Base-by-base conservation (phyloP, 2,113 vertebrate species). In the Rhipidura dahli region DNA sequence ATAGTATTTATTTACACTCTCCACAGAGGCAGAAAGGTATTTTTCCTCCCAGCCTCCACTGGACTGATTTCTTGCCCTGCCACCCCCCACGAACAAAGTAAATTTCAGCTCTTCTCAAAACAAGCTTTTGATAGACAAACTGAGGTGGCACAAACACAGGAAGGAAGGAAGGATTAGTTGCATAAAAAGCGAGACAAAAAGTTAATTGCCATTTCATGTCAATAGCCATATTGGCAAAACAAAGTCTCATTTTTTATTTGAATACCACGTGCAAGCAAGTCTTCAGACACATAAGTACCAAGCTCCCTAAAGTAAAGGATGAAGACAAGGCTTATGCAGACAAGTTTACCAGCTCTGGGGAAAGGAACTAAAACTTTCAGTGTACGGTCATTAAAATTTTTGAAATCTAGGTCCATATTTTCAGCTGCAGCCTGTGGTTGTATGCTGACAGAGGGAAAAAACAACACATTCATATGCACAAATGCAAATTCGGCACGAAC, bases 391-490 rank as follows among this genome's bases (percentile, higher is more conserved):
- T 96, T 96, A 96, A 92, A 94, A 93, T 96, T 94, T 96, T 96
- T 96, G 96, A 97, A 96, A 96, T 96, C 80, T 96, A 95, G 96
- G 93, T 97, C 96, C 95, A 95, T 96, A 96, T 97, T 97, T 97
- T 96, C 96, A 97, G 96, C 96, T 96, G 96, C 96, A 94, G 93
- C 93, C 96, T 97, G 90, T 93, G 94, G 95, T 92, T 96, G 96
- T 96, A 96, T 96, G 96, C 96, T 96, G 95, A 97, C 93, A 95
- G 96, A 95, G 96, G 92, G 87, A 89, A 96, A 97, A 97, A 97
- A 97, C 93, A 96, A 96, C 96, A 93, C 90, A 96, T 96, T 92
- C 94, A 94, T 96, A 96, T 97, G 96, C 96, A 97, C 96, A 96
- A 96, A 97, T 96, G 96, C 96, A 97, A 97, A 96, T 96, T 96